Evolutionary conservation across 92 coral and sea anemone species (phyloP).

Genomic region (Zoanthus gigantus): DNA sequence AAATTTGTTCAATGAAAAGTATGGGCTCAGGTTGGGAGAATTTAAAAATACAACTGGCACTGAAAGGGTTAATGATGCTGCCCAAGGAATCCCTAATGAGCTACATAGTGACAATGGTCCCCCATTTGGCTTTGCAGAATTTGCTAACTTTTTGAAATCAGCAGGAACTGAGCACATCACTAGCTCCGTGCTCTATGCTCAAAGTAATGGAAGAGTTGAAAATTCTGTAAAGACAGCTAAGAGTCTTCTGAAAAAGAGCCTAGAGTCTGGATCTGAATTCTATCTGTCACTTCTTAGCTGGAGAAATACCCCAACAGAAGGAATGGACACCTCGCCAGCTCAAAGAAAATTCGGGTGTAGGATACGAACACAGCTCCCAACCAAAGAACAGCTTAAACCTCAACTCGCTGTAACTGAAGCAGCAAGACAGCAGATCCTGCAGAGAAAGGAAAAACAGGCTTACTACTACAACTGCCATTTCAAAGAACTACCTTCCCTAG

Average conservation of each 20-base stretch:
- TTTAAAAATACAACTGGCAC: too few relatives aligned
- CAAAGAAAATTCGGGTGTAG: neutral
- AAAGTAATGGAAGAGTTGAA: slow-evolving; percentile 25
- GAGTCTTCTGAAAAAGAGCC: slow-evolving; percentile 8
- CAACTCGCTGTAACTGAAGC: neutral
- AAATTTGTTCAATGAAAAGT: too few relatives aligned
- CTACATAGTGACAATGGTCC: too few relatives aligned
- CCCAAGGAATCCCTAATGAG: too few relatives aligned
- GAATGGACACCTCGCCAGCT: neutral
- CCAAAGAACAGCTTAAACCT: slow-evolving; percentile 15
- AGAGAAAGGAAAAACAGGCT: slow-evolving; percentile 29
- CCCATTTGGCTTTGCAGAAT: too few relatives aligned
- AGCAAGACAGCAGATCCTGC: slow-evolving; percentile 8
- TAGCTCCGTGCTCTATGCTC: neutral
- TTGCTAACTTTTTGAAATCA: too few relatives aligned
- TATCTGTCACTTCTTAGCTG: too few relatives aligned
- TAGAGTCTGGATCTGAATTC: neutral
- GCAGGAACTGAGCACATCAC: neutral
- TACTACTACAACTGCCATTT: slow-evolving; percentile 21
- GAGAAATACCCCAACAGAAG: slow-evolving; percentile 22
- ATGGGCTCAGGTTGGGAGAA: too few relatives aligned
- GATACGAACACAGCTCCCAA: slow-evolving; percentile 7
- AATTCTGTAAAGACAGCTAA: slow-evolving; percentile 10
- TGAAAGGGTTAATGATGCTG: too few relatives aligned
- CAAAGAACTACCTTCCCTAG: slow-evolving; percentile 39